Evolutionary conservation across 2,888 invertebrate genomes (phyloP), one percentile per base, ranked within the genome.

Genomic region (Calliscelio sp.): DNA sequence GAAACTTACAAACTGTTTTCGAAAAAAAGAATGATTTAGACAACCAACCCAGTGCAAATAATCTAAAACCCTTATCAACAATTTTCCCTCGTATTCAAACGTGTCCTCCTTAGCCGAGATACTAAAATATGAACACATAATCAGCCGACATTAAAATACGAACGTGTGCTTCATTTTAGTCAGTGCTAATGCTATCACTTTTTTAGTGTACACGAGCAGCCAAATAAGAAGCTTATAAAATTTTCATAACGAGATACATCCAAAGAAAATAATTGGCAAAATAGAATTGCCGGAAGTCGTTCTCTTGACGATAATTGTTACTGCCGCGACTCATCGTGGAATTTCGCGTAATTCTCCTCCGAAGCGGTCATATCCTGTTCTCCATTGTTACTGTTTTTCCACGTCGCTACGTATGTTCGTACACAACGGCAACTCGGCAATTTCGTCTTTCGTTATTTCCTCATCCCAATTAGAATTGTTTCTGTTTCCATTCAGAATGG

Each of bases 321-420:
- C 68, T 77, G 63, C 78, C 25, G 53, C 61, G 55, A 79, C 35
- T 80, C 68, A 41, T 73, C 84, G 86, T 35, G 87, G 89, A 91
- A 91, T 92, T 91, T 89, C 88, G 49, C 89, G 86, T 90, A 89
- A 89, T 90, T 90, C 89, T 78, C 59, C 53, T 57, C 70, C 63
- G 53, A 78, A 77, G 68, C 49, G 71, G 53, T 82, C 81, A 77
- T 68, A 75, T 68, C 80, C 74, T 68, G 73, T 86, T 73, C 41
- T n/a, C 22, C 61, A 80, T 66, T 73, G 44, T 74, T 71, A 66
- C 59, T 68, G 61, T 81, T 81, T 86, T 80, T 65, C 78, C 66
- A 71, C 75, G 65, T 53, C 59, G 66, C 74, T 84, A 75, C 78
- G 61, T 65, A 65, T 65, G 65, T 51, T 65, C 41, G 59, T n/a